phyloP scores from a whole-genome alignment of 2,797 vertebrate species.

The Eidolon dupreanum region DNA sequence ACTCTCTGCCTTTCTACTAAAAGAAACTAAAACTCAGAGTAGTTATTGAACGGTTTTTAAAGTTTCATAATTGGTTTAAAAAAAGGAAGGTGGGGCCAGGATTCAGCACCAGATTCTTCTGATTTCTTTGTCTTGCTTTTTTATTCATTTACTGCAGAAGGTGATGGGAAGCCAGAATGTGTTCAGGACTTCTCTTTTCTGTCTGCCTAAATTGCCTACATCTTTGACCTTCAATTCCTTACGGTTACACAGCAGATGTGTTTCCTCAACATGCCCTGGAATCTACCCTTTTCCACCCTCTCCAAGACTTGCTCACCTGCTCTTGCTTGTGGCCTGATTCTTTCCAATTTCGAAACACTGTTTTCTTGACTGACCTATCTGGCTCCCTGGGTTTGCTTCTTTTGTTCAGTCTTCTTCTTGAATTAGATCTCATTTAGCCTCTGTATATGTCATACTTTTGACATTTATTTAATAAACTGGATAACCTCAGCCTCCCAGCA shows the following conservation, averaged over 20 bases:
- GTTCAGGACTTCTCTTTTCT: rapidly evolving
- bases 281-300: background rate
- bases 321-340: background rate
- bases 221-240: background rate
- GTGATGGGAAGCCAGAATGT: rapidly evolving
- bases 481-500: background rate
- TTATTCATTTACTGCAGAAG: background rate
- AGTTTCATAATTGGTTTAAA: background rate
- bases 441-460: background rate
- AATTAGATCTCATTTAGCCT: background rate
- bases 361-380: background rate
- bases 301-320: background rate
- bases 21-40: background rate
- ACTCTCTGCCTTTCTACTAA: background rate
- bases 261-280: background rate
- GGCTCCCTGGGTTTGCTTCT: background rate
- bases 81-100: background rate
- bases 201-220: rapidly evolving
- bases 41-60: background rate
- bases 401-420: background rate
- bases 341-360: background rate
- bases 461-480: background rate
- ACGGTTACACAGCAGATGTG: rapidly evolving
- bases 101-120: background rate
- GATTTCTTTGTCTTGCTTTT: background rate